Percentiles rank a stretch among this genome's conserved stretches.
Conservation (phyloP, 2,797 vertebrate species). For the Capromys pilorides region DNA sequence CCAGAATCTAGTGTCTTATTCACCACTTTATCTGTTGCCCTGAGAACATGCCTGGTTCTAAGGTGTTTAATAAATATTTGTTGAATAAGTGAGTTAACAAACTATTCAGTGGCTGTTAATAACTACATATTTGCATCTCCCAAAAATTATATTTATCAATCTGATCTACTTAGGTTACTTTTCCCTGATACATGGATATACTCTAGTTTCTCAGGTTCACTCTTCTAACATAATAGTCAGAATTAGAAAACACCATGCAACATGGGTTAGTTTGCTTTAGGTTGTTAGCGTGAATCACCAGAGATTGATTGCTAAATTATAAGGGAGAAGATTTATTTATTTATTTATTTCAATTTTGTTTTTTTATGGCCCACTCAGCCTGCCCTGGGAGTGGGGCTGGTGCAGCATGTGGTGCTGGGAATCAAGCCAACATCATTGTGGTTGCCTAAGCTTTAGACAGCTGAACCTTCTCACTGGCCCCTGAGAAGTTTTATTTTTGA, state of each 20-base stretch:
- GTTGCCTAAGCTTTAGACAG: too few relatives aligned
- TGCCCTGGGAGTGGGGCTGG: too few relatives aligned
- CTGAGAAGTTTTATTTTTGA: too few relatives aligned
- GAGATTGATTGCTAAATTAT: not conserved
- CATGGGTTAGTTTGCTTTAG: not conserved
- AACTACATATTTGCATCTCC: not conserved
- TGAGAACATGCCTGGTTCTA: conserved; percentile 1
- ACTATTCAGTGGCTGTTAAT: conserved; percentile 1
- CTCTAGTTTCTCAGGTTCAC: not conserved
- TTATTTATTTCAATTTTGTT: too few relatives aligned
- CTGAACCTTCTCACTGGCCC: too few relatives aligned
- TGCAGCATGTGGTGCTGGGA: too few relatives aligned
- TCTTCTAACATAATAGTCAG: not conserved
- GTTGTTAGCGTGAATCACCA: not conserved
- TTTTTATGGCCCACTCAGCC: too few relatives aligned
- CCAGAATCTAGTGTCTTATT: not conserved
- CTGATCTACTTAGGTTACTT: not conserved
- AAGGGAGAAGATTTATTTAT: not conserved
- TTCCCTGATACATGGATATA: not conserved
- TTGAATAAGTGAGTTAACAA: conserved; percentile 45
- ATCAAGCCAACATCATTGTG: too few relatives aligned
- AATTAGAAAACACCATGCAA: not conserved
- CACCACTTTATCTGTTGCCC: conserved; percentile 42
- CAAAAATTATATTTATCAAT: conserved; percentile 16
- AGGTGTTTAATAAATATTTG: conserved; percentile 26